Base-by-base conservation (phyloP, 1,140 invertebrate species). In the Drosophila orosa region DNA sequence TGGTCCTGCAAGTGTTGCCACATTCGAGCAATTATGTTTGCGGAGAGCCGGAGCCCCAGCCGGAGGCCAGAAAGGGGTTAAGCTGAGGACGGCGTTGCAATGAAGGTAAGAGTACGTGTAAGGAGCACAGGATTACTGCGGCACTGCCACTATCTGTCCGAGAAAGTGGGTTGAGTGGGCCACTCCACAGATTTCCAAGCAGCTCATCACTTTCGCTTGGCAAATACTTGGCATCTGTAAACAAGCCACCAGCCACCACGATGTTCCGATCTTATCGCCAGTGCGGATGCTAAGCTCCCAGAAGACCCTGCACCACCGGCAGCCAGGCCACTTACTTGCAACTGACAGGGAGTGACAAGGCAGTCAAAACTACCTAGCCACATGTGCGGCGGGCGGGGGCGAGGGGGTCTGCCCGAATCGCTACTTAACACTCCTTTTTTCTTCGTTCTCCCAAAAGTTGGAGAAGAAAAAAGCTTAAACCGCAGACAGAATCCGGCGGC, bases 1-100 rank as follows among this genome's bases (percentile, higher is more conserved):
- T 56, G 47, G 33, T 33, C 45, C 55, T 44, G 15, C 74, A 78
- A 78, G 63, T 68, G 74, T 74, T 74, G 80, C 79, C 74, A 80
- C 72, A 79, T 84, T 80, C 65, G 37, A 69, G 78, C 82, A 86
- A 86, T 86, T 86, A 87, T 78, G 66, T 79, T 65, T 86, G 78
- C 78, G 73, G 65, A 66, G 54, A 12, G 60, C 39, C 17, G 15
- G 12, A 13, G 47, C 5, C 47, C 9, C 9, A 37, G 29, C 24
- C 42, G 22, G 24, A 19, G 35, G 31, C 42, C 27, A 63, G 54
- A 65, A 54, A 24, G 40, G 58, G 57, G 47, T 37, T 67, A 59
- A 67, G 47, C 22, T 47, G 17, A 39, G 29, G 54, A 10, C 8
- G 44, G 9, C 10, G 40, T 31, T 33, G 58, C 58, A 8, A 13